A percentile compares a stretch with the other conserved stretches of the same genome.
Evolutionary conservation across 2,888 invertebrate genomes (phyloP).

Genomic region (Drosophila glabriapex): DNA sequence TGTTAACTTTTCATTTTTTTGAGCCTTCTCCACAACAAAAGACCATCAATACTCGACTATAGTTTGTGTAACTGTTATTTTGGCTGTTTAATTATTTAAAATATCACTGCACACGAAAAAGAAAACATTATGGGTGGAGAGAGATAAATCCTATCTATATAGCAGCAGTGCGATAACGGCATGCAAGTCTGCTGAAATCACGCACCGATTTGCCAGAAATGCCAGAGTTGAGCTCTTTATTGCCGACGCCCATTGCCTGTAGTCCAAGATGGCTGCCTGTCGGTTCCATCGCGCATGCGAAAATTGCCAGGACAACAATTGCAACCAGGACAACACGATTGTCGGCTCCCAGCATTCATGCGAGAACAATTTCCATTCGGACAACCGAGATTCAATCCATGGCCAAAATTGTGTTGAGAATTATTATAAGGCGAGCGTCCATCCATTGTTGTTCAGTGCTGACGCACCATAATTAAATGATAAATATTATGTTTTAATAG

Average conservation of each 20-base stretch:
- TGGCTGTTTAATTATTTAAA: neutral
- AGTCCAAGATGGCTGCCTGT: conserved; percentile 25
- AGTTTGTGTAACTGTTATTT: neutral
- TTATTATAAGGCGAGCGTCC: conserved; percentile 18
- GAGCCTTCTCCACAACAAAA: neutral
- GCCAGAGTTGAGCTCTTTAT: conserved; percentile 36
- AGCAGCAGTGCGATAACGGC: neutral
- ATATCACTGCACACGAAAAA: neutral
- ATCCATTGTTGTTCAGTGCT: conserved; percentile 33
- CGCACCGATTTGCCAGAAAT: conserved; percentile 38
- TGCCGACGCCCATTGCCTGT: conserved; percentile 40
- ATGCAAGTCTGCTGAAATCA: conserved; percentile 25
- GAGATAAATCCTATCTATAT: neutral
- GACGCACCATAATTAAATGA: neutral
- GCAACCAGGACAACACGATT: conserved; percentile 46
- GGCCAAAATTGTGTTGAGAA: neutral
- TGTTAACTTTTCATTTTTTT: neutral
- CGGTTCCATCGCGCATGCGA: conserved; percentile 20
- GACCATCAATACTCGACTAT: neutral
- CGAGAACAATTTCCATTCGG: conserved; percentile 49
- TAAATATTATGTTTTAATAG: too few species aligned
- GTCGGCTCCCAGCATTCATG: neutral
- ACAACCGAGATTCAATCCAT: conserved; percentile 32
- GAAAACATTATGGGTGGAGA: conserved; percentile 5
- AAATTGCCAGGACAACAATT: conserved; percentile 50